Evolutionary conservation across 2,113 vertebrate genomes (phyloP).

Genomic region (Numida meleagris): DNA sequence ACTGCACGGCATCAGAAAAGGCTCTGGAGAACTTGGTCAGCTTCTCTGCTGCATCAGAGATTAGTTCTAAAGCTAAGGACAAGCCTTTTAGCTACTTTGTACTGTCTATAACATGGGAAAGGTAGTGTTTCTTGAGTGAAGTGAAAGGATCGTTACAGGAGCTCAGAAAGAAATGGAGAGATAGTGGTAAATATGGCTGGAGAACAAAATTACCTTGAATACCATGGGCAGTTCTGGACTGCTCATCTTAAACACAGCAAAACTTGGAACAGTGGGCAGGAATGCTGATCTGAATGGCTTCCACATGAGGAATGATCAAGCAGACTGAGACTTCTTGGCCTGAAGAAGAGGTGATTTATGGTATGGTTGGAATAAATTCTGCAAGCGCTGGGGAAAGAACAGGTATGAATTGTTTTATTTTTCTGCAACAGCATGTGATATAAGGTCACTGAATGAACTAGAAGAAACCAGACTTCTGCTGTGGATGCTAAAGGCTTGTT

Average conservation of each 20-base stretch:
- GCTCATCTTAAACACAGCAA: background rate
- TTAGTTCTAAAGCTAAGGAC: background rate
- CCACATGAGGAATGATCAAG: background rate
- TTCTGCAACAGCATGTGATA: background rate
- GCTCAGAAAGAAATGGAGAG: background rate
- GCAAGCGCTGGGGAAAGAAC: background rate
- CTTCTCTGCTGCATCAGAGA: background rate
- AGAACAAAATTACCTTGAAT: background rate
- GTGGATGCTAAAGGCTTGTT: conserved; percentile 9
- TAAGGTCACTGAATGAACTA: background rate
- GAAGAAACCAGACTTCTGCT: background rate
- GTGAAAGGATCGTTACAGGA: background rate
- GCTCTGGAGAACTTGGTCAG: background rate
- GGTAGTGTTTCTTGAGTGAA: background rate
- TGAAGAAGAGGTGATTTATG: background rate
- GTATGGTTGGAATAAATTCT: background rate
- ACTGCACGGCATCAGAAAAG: background rate
- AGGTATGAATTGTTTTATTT: background rate
- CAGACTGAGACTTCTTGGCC: background rate
- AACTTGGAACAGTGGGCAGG: background rate
- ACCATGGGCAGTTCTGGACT: background rate
- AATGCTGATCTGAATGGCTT: background rate
- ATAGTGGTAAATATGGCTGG: background rate
- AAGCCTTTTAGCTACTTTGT: background rate
- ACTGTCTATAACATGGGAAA: background rate